Base-by-base conservation (phyloP, 2,888 invertebrate species). In the Mesorhabditis belari region DNA sequence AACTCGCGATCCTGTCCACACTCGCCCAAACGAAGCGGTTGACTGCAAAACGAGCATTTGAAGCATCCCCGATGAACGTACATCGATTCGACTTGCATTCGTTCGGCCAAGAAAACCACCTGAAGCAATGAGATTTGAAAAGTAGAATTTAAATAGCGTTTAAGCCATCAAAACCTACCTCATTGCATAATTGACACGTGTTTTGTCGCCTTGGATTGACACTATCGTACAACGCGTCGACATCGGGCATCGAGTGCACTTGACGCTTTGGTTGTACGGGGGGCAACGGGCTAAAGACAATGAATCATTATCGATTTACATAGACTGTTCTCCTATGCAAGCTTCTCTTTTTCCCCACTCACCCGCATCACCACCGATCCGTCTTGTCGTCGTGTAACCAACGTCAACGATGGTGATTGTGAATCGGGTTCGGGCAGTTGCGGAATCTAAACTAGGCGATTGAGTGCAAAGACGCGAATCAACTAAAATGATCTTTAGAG, bases 41-140 rank as follows among this genome's bases (percentile, higher is more conserved):
- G 73, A 17, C 55, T 57, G 55, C 75, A 75, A 60, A 67, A 72
- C 26, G 65, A 59, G 54, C 75, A 75, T 5, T 66, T 63, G 67
- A 76, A 74, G 60, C 75, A 75, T 3, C 62, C 58, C 57, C 68
- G 69, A 49, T 64, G 64, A 17, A 63, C 49, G 53, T 49, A 65
- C 19, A 63, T 44, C 21, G 50, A 24, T 19, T 58, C 60, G 12
- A 65, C 60, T 27, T 63, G 58, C 62, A 75, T 50, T 55, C 70
- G 66, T 58, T 75, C 75, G 0, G 75, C 74, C 56, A 75, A 58
- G 53, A 73, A 75, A 12, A 75, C 75, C 17, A 72, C 69, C 58
- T 63, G 57, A 49, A n/a, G n/a, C n/a, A n/a, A n/a, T n/a, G n/a
- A n/a, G n/a, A n/a, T n/a, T n/a, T 59, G 57, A 57, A 57, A 49